Conservation (phyloP, 2,888 invertebrate species). For the Aphodius sticticus region DNA sequence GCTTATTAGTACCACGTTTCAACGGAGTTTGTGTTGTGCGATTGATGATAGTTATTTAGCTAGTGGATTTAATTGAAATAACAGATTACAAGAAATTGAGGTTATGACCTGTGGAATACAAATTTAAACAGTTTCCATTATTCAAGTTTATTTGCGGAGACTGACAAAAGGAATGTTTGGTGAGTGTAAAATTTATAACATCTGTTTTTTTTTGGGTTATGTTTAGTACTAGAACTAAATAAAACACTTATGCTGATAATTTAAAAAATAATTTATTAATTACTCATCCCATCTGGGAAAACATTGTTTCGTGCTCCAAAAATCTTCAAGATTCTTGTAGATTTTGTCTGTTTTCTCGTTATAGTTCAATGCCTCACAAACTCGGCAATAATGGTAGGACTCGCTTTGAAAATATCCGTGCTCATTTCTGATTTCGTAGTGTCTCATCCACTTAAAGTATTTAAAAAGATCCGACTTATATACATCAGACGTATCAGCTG, state of each 20-base stretch:
- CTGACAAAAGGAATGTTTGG: not conserved
- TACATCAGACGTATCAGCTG: constrained; percentile 45
- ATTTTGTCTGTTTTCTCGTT: constrained; percentile 60
- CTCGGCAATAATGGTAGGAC: constrained; percentile 69
- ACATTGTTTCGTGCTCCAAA: constrained; percentile 57
- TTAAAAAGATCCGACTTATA: constrained; percentile 52
- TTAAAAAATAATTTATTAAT: constrained; percentile 15
- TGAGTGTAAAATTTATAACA: constrained; percentile 4
- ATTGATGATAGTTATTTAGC: too few species aligned
- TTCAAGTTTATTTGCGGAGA: not conserved
- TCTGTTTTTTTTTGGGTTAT: not conserved
- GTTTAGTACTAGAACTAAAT: not conserved
- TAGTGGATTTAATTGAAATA: too few species aligned
- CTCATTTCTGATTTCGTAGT: constrained; percentile 68
- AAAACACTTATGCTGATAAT: not conserved
- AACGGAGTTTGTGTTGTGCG: not conserved
- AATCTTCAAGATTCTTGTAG: constrained; percentile 57
- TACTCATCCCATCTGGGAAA: constrained; percentile 50
- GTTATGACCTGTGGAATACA: not conserved
- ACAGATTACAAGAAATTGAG: too few species aligned
- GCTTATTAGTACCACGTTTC: not conserved
- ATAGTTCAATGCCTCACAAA: constrained; percentile 74
- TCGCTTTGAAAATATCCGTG: constrained; percentile 72
- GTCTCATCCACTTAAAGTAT: constrained; percentile 68
- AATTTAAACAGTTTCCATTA: not conserved